A percentile compares a stretch with the other conserved stretches of the same genome.
Conservation (phyloP, 2,113 vertebrate genomes). For the Laticauda laticaudata region DNA sequence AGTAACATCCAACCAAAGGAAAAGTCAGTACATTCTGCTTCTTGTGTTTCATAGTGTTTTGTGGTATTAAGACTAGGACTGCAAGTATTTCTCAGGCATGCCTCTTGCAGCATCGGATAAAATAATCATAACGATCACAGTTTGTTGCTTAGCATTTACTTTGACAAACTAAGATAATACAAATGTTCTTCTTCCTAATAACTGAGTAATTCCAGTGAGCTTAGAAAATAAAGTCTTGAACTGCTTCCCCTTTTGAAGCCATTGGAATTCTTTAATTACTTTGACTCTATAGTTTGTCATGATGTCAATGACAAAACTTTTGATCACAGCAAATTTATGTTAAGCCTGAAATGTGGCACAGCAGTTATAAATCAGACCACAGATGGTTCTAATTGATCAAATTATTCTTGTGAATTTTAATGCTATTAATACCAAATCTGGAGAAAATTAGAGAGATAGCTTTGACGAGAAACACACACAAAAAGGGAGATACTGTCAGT, state of each 20-base stretch:
- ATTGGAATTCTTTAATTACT: background rate
- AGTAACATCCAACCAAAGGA: background rate
- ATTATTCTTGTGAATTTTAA: constrained; percentile 66
- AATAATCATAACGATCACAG: background rate
- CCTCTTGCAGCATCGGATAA: background rate
- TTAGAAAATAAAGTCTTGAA: background rate
- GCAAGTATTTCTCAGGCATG: background rate
- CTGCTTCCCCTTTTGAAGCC: background rate
- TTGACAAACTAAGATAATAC: background rate
- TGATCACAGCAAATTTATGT: background rate
- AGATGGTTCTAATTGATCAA: constrained; percentile 57
- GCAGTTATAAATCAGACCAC: constrained; percentile 51
- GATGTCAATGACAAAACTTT: background rate
- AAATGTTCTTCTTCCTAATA: background rate
- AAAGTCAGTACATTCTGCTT: background rate
- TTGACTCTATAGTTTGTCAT: background rate
- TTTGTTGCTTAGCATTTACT: background rate
- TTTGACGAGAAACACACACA: constrained; percentile 1
- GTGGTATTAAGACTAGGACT: background rate
- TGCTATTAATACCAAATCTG: constrained; percentile 45
- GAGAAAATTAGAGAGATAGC: constrained; percentile 31
- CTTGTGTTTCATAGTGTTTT: background rate
- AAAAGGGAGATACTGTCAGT: background rate
- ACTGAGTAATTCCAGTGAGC: background rate
- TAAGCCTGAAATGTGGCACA: constrained; percentile 26